Evolutionary conservation across 2,888 invertebrate species (phyloP).

Genomic region (Seira sanloemensis): DNA sequence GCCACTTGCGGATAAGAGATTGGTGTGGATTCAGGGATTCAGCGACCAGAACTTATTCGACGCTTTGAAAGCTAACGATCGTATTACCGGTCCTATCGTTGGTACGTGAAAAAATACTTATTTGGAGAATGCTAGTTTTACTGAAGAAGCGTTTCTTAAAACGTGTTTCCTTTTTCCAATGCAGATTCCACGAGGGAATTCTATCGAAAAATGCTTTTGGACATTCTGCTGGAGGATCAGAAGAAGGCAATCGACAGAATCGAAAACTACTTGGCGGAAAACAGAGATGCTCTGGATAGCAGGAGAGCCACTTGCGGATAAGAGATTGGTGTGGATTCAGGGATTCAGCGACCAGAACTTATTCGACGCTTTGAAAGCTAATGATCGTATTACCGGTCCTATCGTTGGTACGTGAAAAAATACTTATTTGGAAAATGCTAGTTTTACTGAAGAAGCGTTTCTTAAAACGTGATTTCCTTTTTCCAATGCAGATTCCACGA

Average conservation of each 20-base stretch:
- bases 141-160: no score
- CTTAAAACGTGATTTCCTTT: background rate
- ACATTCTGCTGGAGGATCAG: slow-evolving; percentile 21
- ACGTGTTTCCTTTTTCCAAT: background rate
- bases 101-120: slow-evolving; percentile 27
- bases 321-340: background rate
- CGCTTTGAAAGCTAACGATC: slow-evolving; percentile 25
- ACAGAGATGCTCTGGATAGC: no score
- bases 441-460: no score
- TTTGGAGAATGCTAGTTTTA: no score
- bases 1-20: background rate
- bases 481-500: slow-evolving; percentile 47
- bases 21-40: background rate
- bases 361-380: slow-evolving; percentile 31
- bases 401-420: slow-evolving; percentile 55
- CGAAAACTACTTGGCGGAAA: slow-evolving; percentile 20
- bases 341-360: slow-evolving; percentile 30
- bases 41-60: slow-evolving; percentile 31
- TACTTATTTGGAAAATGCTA: no score
- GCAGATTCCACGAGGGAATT: slow-evolving; percentile 55
- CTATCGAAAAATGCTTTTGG: slow-evolving; percentile 54
- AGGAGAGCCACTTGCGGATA: background rate
- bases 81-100: slow-evolving; percentile 27
- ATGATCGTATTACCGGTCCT: slow-evolving; percentile 6
- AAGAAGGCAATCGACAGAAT: slow-evolving; percentile 1